phyloP scores from a whole-genome alignment of 2,888 invertebrate species.

The Ashinkailepas kermadecensis region DNA sequence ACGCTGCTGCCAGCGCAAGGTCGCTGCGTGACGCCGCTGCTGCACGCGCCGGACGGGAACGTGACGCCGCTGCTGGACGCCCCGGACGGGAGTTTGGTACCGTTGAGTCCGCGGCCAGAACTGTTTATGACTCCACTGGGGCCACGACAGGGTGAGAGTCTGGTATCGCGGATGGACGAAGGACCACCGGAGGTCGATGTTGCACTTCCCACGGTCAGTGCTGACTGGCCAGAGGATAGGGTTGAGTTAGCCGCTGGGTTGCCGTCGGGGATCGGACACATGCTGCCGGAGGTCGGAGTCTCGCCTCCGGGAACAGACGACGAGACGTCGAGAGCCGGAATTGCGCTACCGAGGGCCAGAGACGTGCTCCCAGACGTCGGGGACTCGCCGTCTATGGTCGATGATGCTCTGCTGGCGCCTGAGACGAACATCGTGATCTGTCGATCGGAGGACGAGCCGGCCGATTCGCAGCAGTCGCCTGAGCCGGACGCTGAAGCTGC shows the following conservation, averaged over 20 bases:
- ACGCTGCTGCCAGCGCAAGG: neutral
- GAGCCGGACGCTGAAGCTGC: neutral
- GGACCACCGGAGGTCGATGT: no score
- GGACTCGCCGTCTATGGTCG: no score
- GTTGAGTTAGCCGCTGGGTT: neutral
- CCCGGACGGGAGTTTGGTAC: no score
- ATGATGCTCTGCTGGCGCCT: neutral
- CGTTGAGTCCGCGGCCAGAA: no score
- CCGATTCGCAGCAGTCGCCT: neutral
- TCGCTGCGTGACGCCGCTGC: neutral
- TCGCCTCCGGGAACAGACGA: neutral
- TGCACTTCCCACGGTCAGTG: no score
- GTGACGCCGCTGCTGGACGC: no score
- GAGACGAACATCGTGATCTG: neutral
- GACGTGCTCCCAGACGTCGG: neutral
- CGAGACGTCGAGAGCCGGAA: neutral
- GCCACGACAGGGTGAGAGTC: no score
- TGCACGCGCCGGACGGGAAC: neutral
- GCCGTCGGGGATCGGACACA: neutral
- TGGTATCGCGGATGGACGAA: no score
- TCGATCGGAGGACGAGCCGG: neutral
- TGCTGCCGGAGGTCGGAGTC: neutral
- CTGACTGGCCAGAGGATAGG: no score
- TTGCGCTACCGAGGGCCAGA: neutral
- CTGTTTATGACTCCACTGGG: no score